phyloP scores from a whole-genome alignment of 2,113 vertebrate species.

The Thinocorus orbignyianus region DNA sequence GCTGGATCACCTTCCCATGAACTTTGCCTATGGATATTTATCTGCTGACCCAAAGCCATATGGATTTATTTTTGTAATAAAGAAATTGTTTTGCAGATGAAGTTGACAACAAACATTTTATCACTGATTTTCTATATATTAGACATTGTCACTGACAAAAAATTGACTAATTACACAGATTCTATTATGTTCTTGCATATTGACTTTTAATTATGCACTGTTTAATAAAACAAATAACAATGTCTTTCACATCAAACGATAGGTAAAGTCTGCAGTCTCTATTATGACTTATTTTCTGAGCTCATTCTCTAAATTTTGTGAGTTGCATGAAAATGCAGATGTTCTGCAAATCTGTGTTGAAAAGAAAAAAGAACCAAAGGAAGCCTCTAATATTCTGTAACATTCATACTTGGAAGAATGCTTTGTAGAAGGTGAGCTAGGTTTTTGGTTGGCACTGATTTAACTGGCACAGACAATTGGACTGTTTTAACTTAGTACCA shows the following conservation, averaged over 20 bases:
- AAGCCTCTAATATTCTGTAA: not conserved
- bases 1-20: conserved; percentile 79
- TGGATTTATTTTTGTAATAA: conserved; percentile 69
- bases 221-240: conserved; percentile 73
- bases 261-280: not conserved
- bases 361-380: not conserved
- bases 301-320: conserved; percentile 8
- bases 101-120: conserved; percentile 65
- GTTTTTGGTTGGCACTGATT: not conserved
- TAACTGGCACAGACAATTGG: not conserved
- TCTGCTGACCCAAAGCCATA: conserved; percentile 62
- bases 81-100: conserved; percentile 68
- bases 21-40: conserved; percentile 75
- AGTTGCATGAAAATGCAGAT: conserved; percentile 48
- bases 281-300: not conserved
- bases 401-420: not conserved
- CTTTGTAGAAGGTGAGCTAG: not conserved
- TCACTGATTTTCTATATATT: conserved; percentile 67
- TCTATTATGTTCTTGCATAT: conserved; percentile 62
- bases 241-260: conserved; percentile 51
- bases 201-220: conserved; percentile 78
- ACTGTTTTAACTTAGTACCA: not conserved
- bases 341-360: not conserved
- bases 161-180: conserved; percentile 48
- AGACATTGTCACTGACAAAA: conserved; percentile 49